Evolutionary conservation across 2,797 vertebrate genomes (phyloP), one percentile per base, ranked within the genome.

Genomic region (Myiotriccus ornatus): DNA sequence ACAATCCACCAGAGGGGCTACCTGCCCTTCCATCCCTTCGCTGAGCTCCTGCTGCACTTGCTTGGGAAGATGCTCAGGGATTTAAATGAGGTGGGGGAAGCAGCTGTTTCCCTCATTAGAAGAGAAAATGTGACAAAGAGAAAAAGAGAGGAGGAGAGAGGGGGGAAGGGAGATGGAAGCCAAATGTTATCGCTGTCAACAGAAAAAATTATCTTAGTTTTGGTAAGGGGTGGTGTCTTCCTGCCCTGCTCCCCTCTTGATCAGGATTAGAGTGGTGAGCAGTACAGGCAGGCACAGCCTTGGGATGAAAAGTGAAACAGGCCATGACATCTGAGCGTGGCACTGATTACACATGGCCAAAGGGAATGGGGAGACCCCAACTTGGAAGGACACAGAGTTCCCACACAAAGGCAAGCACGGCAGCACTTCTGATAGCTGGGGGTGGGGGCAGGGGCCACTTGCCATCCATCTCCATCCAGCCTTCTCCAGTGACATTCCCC

Each of bases 51-150:
- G 19, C n/a, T 74, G 64, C 3, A 13, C 28, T 73, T 12, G 1
- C 57, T 39, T 18, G 39, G 52, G 78, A 86, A 19, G 64, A 75
- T 71, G 74, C 59, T 79, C 65, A 69, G 63, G 52, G 69, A 63
- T 91, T 89, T 52, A 59, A 75, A 75, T 2, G 27, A 83, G 47
- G n/a, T 47, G 25, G 70, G 85, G 80, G 87, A 94, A 96, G 74
- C 78, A 96, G 82, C 71, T 85, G 84, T 87, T 95, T 87, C 67
- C 85, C 89, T 96, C 90, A 73, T 95, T 95, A 93, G 49, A 87
- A 91, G 28, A 53, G 63, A 83, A 90, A 94, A 93, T 41, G 19
- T 78, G 77, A 49, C n/a, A 57, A 25, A 35, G 1, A 28, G 34
- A 32, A 64, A 35, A 73, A 35, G 18, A 59, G 39, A 78, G 34